Evolutionary conservation across 2,113 vertebrate species (phyloP), one percentile per base, ranked within the genome.

Genomic region (Tetraodon nigroviridis): DNA sequence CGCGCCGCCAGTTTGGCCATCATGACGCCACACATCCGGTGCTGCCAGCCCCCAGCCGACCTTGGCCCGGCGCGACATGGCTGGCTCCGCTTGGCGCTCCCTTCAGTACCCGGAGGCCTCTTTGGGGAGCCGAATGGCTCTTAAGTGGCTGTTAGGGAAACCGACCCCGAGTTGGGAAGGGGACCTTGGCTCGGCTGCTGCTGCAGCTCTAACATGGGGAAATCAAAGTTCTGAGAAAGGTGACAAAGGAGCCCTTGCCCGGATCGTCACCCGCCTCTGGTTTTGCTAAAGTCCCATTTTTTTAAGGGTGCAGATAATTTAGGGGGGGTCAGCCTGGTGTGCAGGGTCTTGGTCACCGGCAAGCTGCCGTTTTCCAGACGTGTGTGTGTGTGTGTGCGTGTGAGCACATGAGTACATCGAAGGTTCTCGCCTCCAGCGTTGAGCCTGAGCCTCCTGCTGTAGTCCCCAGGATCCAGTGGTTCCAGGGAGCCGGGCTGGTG

Each of bases 401-500:
- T 24, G 22, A 2, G 22, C 22, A 24, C 22, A 24, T 5, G 22
- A 12, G 54, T 37, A 37, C 12, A 10, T 37, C 32, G 11, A 12
- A 37, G 58, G 41, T 61, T 75, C 45, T 40, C 22, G 14, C 55
- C 29, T 58, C 58, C 55, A 53, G 0, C 46, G 63, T 68, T 61
- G 21, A 15, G 7, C 42, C 51, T 67, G n/a, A 59, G 48, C 76
- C 19, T 57, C 47, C 67, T 81, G 82, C 84, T 78, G 66, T 48
- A 79, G 78, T 89, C 81, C 78, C 84, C 80, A 76, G 63, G 64
- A 76, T 78, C 72, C 58, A 53, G 75, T 75, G 80, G 58, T 55
- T 72, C 63, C 54, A 3, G 55, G 49, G 58, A 57, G 70, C 64
- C 54, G 3, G 61, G 56, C 72, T 71, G 67, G 69, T 20, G 13